A percentile compares a stretch with the other conserved stretches of the same genome.
Conservation (phyloP, 92 coral and sea anemone genomes). For the Porites divaricata region DNA sequence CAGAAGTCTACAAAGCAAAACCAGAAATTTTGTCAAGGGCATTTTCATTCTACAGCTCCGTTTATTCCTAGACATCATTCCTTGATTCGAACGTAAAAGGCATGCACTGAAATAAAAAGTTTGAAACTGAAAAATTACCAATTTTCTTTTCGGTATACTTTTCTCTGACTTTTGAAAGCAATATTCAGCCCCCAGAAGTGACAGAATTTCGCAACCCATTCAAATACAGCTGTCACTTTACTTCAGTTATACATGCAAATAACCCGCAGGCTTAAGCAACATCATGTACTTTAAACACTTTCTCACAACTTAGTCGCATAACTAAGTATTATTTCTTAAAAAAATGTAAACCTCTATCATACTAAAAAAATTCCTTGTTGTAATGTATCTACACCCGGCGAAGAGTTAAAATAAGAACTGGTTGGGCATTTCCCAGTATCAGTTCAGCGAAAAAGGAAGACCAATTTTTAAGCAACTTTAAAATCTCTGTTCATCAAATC, state of each 20-base stretch:
- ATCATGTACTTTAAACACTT: neutral
- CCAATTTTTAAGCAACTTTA: neutral
- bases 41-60: no score
- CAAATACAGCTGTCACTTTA: constrained; percentile 30
- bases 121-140: no score
- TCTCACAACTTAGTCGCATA: neutral
- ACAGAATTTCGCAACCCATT: constrained; percentile 23
- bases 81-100: no score
- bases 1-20: no score
- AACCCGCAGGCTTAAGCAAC: constrained; percentile 7
- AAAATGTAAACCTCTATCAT: no score
- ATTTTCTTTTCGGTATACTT: neutral
- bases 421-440: neutral
- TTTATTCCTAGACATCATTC: no score
- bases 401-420: neutral
- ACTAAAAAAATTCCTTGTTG: no score
- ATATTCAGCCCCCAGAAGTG: neutral
- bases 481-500: neutral
- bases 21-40: no score
- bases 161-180: neutral
- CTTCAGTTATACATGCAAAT: neutral
- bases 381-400: neutral
- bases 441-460: neutral
- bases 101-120: no score
- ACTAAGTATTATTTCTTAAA: neutral